These are phyloP conservation scores for Gymnothorax javanicus DNA, from an alignment of 2,797 vertebrate species.

Conservation along the genomic window DNA sequence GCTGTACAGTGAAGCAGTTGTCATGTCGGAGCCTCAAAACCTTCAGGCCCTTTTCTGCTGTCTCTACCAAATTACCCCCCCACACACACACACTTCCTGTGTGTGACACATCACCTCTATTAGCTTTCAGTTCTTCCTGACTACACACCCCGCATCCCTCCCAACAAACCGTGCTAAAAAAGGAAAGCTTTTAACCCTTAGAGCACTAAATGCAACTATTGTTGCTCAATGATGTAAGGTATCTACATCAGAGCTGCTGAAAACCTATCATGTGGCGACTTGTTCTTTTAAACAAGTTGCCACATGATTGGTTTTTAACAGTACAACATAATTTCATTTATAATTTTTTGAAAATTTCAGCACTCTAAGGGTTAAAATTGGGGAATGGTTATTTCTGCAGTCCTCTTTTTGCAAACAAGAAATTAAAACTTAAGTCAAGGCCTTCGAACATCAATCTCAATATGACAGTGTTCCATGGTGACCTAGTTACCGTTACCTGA, in stretches of 20 bases:
- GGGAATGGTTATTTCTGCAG: neutral
- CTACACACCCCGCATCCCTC: conserved; percentile 20
- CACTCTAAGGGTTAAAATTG: neutral
- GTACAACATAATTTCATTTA: no score
- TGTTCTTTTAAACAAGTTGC: no score
- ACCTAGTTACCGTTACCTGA: neutral
- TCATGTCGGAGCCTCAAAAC: conserved; percentile 48
- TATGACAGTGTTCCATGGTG: neutral
- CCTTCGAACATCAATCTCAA: neutral
- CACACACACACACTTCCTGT: conserved; percentile 44
- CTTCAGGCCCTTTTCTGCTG: conserved; percentile 39
- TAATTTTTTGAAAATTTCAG: no score
- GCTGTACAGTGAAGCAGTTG: conserved; percentile 54
- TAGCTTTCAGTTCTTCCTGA: conserved; percentile 41
- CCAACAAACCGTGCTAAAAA: conserved; percentile 24
- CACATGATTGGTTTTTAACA: no score
- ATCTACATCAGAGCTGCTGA: no score
- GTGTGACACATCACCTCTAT: conserved; percentile 47
- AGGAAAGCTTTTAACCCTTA: neutral
- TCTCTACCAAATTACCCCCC: conserved; percentile 48
- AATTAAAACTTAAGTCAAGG: neutral
- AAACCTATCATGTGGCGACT: no score
- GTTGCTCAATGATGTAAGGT: no score
- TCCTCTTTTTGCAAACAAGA: neutral
- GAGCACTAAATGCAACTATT: no score